These are phyloP conservation scores for Capitulum mitella DNA, from an alignment of 2,888 invertebrate species.

Conservation along the genomic window DNA sequence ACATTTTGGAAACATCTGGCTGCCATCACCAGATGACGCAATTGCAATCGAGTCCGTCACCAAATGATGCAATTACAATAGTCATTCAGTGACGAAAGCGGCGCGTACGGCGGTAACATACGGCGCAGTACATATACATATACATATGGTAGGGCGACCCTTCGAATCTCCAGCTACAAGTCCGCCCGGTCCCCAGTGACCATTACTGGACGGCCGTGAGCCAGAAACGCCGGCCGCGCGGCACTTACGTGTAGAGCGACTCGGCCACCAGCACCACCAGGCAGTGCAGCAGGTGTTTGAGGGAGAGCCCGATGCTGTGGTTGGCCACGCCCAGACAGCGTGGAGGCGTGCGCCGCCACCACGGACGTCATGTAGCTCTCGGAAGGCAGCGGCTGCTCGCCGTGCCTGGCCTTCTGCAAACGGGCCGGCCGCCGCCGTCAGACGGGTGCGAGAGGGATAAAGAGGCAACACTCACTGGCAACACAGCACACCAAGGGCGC, in stretches of 20 bases:
- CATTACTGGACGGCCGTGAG: too few relatives aligned
- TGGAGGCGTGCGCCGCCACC: conserved; percentile 56
- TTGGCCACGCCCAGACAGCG: conserved; percentile 54
- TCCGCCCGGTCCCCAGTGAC: too few relatives aligned
- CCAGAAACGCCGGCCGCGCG: background rate
- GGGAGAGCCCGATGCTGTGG: conserved; percentile 55
- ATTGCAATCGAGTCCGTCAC: too few relatives aligned
- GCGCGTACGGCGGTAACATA: too few relatives aligned
- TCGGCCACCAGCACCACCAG: conserved; percentile 58
- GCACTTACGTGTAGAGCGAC: conserved; percentile 7
- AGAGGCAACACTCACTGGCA: background rate
- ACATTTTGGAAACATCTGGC: too few relatives aligned
- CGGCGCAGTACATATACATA: too few relatives aligned
- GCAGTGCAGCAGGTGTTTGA: conserved; percentile 58
- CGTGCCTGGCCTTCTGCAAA: conserved; percentile 57
- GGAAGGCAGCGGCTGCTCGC: conserved; percentile 69
- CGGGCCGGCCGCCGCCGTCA: conserved; percentile 24
- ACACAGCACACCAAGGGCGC: too few relatives aligned
- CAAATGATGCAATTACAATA: too few relatives aligned
- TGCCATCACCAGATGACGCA: too few relatives aligned
- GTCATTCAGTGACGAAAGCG: too few relatives aligned
- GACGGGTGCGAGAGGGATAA: background rate
- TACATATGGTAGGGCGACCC: too few relatives aligned
- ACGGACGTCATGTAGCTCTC: conserved; percentile 74
- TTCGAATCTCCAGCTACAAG: too few relatives aligned